phyloP scores from a whole-genome alignment of 1,140 invertebrate genomes.

The Popillia japonica region DNA sequence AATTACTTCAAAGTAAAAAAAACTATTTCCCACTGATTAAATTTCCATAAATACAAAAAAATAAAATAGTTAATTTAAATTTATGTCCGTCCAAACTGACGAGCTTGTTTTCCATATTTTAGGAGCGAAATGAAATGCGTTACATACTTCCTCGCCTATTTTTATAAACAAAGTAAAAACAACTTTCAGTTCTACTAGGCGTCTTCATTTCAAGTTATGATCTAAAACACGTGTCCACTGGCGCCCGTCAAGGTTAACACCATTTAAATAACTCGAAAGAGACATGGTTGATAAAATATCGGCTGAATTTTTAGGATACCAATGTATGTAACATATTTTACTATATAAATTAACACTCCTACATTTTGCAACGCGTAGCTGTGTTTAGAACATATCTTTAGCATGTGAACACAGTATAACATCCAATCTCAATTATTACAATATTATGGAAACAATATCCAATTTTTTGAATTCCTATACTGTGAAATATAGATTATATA shows the following conservation, averaged over 20 bases:
- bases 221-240: neutral
- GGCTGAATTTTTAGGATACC: neutral
- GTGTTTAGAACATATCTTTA: no score
- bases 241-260: constrained; percentile 6
- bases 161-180: constrained; percentile 4
- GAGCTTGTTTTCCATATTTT: neutral
- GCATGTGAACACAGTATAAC: no score
- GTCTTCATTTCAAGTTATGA: neutral
- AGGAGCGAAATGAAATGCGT: neutral
- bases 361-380: no score
- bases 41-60: no score
- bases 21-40: no score
- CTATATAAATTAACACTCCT: no score
- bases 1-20: no score
- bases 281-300: neutral
- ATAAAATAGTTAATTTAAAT: constrained; percentile 1
- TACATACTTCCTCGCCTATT: neutral
- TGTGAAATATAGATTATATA: no score
- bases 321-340: neutral
- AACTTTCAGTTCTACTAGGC: neutral
- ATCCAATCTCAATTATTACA: no score
- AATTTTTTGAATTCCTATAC: no score
- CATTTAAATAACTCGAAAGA: constrained; percentile 15
- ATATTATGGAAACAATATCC: no score
- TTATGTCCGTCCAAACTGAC: neutral